Conservation (phyloP, 1,140 invertebrate species). For the Bombus sylvicola region DNA sequence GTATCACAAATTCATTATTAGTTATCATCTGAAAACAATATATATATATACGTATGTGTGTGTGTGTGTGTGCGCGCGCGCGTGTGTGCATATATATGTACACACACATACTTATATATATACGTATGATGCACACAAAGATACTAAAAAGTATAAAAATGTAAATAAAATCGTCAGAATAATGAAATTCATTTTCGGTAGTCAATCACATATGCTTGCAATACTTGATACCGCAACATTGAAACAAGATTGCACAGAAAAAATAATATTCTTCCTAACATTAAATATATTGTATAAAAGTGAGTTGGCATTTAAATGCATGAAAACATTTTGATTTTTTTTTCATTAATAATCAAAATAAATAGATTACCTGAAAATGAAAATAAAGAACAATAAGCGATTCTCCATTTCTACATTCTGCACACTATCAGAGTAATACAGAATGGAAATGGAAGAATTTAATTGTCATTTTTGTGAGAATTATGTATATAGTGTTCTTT, state of each 20-base stretch:
- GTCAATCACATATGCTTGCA: slow-evolving; percentile 25
- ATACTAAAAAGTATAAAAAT: slow-evolving; percentile 27
- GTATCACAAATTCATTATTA: slow-evolving; percentile 24
- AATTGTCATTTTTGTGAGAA: slow-evolving; percentile 4
- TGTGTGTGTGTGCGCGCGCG: fast-evolving
- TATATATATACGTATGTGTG: background rate
- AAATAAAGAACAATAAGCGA: slow-evolving; percentile 52
- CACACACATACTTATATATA: background rate
- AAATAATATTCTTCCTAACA: slow-evolving; percentile 70
- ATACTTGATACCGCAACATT: slow-evolving; percentile 70
- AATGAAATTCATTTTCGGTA: slow-evolving; percentile 1
- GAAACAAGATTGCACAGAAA: slow-evolving; percentile 76
- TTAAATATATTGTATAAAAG: slow-evolving; percentile 70
- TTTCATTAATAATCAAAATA: slow-evolving; percentile 41
- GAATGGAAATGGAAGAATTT: slow-evolving; percentile 9
- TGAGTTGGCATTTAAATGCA: slow-evolving; percentile 64
- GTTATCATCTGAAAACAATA: slow-evolving; percentile 2
- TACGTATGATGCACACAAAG: background rate
- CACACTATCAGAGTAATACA: background rate
- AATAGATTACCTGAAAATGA: slow-evolving; percentile 56
- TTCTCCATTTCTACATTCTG: slow-evolving; percentile 48
- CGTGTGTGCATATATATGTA: too few relatives aligned
- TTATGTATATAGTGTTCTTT: slow-evolving; percentile 43
- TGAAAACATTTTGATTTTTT: slow-evolving; percentile 44
- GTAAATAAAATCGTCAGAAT: background rate